Evolutionary conservation across 1,140 invertebrate genomes (phyloP).

Genomic region (Idris sp.): DNA sequence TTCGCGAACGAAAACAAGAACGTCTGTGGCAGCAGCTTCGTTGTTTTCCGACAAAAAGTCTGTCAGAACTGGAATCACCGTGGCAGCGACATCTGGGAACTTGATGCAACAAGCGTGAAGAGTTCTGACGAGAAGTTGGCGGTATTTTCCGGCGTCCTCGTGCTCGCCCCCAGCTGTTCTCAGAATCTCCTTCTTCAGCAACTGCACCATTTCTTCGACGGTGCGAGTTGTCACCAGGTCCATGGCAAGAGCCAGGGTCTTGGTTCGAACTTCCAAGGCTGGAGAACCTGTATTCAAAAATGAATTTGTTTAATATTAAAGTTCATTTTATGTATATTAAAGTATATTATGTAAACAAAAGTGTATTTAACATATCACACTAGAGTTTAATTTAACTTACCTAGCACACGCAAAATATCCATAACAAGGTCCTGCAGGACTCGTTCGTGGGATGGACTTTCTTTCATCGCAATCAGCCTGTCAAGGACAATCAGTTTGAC

Average conservation of each 20-base stretch:
- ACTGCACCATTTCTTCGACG: conserved; percentile 96
- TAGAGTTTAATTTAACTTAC: conserved; percentile 71
- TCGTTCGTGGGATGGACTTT: conserved; percentile 91
- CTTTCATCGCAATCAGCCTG: conserved; percentile 92
- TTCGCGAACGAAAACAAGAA: conserved; percentile 96
- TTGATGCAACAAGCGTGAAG: conserved; percentile 97
- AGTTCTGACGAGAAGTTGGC: conserved; percentile 96
- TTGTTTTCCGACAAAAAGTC: conserved; percentile 97
- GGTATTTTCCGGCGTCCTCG: conserved; percentile 96
- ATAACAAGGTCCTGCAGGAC: conserved; percentile 98
- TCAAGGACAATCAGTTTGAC: conserved; percentile 99
- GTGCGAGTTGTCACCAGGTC: conserved; percentile 96
- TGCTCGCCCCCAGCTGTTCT: conserved; percentile 95
- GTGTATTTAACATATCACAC: no score
- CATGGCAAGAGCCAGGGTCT: conserved; percentile 91
- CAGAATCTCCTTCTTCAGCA: conserved; percentile 96
- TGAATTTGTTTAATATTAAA: no score
- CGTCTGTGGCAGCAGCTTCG: conserved; percentile 95
- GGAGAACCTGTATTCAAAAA: conserved; percentile 84
- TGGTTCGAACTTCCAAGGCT: conserved; percentile 95
- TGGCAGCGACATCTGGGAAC: conserved; percentile 97
- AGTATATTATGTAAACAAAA: no score
- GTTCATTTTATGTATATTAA: no score
- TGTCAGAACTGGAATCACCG: conserved; percentile 95
- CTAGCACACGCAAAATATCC: conserved; percentile 97